phyloP scores from a whole-genome alignment of 1,140 invertebrate species.

The Drosophila bocqueti region DNA sequence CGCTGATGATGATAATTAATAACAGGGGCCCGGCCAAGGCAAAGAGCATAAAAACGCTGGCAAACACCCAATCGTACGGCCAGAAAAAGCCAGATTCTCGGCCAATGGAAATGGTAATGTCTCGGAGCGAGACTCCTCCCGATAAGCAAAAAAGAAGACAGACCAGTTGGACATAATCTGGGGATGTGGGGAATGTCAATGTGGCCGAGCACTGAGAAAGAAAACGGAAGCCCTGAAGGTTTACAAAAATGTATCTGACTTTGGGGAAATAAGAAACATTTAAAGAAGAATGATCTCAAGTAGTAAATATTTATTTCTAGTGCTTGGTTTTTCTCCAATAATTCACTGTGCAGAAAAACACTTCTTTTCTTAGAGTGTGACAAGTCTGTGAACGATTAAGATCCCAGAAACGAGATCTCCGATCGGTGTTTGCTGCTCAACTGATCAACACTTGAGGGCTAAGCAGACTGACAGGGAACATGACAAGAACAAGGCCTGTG shows the following conservation, averaged over 20 bases:
- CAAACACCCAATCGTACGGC: slow-evolving; percentile 78
- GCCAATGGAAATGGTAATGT: slow-evolving; percentile 76
- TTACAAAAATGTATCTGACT: not conserved
- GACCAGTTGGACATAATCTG: slow-evolving; percentile 75
- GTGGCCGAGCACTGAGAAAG: slow-evolving; percentile 5
- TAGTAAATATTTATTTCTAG: no score
- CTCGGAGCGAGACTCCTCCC: slow-evolving; percentile 55
- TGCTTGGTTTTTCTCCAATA: no score
- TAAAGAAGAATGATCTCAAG: not conserved
- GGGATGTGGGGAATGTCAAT: slow-evolving; percentile 69
- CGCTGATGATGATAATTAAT: slow-evolving; percentile 77
- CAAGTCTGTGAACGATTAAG: slow-evolving; percentile 28
- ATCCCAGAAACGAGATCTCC: slow-evolving; percentile 30
- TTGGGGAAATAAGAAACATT: no score
- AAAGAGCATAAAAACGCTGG: slow-evolving; percentile 71
- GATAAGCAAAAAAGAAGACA: slow-evolving; percentile 41
- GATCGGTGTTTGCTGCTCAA: slow-evolving; percentile 16
- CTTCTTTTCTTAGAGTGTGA: slow-evolving; percentile 21
- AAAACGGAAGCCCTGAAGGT: not conserved
- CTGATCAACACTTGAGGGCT: slow-evolving; percentile 42
- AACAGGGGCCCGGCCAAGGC: slow-evolving; percentile 45
- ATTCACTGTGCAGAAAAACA: not conserved
- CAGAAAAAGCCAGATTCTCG: slow-evolving; percentile 42
- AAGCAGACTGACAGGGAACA: slow-evolving; percentile 47
- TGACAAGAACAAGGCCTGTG: slow-evolving; percentile 46